Evolutionary conservation across 2,113 vertebrate genomes (phyloP).

Genomic region (Peucedramus taeniatus): DNA sequence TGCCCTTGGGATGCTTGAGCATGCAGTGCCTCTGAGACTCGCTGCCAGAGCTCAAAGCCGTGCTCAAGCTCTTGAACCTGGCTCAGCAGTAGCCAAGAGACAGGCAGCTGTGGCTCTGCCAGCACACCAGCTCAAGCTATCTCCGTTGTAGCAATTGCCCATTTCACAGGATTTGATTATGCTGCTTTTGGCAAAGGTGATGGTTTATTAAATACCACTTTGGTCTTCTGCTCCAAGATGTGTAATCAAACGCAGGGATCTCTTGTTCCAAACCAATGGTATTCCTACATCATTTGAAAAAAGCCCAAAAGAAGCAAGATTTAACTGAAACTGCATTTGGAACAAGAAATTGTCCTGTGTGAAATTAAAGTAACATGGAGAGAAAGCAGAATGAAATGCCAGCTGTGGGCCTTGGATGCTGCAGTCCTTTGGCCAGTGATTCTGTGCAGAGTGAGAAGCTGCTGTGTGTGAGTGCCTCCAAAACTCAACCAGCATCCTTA

Average conservation of each 20-base stretch:
- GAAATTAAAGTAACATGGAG: not conserved
- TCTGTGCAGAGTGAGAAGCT: not conserved
- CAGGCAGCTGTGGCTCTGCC: not conserved
- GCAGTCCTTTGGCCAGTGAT: not conserved
- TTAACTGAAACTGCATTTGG: not conserved
- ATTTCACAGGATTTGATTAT: not conserved
- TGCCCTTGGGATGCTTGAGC: constrained; percentile 3
- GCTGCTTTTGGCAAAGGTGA: constrained; percentile 50
- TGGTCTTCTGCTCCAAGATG: constrained; percentile 16
- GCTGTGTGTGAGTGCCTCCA: not conserved
- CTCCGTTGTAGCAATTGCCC: not conserved
- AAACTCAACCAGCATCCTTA: not conserved
- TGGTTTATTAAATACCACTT: constrained; percentile 38
- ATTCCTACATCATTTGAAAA: not conserved
- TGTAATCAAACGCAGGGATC: not conserved
- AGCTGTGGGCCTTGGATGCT: not conserved
- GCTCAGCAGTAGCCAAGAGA: constrained; percentile 16
- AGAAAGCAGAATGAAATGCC: not conserved
- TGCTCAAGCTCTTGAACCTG: not conserved
- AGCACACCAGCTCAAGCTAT: constrained; percentile 4
- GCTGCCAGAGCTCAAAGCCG: not conserved
- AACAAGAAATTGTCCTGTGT: not conserved
- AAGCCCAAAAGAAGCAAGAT: not conserved
- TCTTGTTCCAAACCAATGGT: not conserved
- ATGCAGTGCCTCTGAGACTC: not conserved